phyloP scores from a whole-genome alignment of 1,140 invertebrate species.

The Saccostrea cuccullata region DNA sequence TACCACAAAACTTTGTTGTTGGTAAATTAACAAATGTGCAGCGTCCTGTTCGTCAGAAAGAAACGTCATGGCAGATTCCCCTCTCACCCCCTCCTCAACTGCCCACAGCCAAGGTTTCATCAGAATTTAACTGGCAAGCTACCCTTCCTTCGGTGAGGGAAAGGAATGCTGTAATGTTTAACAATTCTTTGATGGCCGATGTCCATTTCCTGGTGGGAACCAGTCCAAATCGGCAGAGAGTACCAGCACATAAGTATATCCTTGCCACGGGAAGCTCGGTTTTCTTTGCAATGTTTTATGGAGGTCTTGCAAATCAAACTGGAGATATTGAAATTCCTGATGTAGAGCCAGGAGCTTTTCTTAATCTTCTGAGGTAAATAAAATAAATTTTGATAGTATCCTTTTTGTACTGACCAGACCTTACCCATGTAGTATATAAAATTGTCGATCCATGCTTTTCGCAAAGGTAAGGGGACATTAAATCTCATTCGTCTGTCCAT shows the following conservation, averaged over 20 bases:
- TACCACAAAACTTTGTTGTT: slow-evolving; percentile 71
- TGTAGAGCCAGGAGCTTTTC: slow-evolving; percentile 87
- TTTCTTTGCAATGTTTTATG: slow-evolving; percentile 93
- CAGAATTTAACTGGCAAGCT: slow-evolving; percentile 84
- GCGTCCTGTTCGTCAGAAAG: slow-evolving; percentile 50
- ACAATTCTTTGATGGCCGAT: slow-evolving; percentile 89
- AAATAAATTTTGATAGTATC: too few species aligned
- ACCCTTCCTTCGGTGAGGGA: slow-evolving; percentile 86
- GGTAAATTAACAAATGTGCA: slow-evolving; percentile 53
- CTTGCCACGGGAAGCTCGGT: slow-evolving; percentile 90
- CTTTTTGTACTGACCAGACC: too few species aligned
- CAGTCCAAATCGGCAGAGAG: slow-evolving; percentile 80
- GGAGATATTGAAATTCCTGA: slow-evolving; percentile 89
- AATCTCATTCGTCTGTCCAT: too few species aligned
- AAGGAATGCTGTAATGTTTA: slow-evolving; percentile 88
- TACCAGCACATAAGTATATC: slow-evolving; percentile 92
- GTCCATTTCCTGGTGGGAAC: slow-evolving; percentile 88
- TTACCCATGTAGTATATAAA: too few species aligned
- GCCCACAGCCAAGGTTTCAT: slow-evolving; percentile 80
- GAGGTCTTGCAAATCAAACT: slow-evolving; percentile 84
- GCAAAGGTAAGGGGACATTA: too few species aligned
- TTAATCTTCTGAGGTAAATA: slow-evolving; percentile 81
- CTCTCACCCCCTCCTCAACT: slow-evolving; percentile 58
- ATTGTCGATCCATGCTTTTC: too few species aligned
- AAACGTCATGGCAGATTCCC: slow-evolving; percentile 58